These are phyloP conservation scores for Emmelina monodactyla DNA, from an alignment of 2,888 invertebrate species.

Conservation along the genomic window DNA sequence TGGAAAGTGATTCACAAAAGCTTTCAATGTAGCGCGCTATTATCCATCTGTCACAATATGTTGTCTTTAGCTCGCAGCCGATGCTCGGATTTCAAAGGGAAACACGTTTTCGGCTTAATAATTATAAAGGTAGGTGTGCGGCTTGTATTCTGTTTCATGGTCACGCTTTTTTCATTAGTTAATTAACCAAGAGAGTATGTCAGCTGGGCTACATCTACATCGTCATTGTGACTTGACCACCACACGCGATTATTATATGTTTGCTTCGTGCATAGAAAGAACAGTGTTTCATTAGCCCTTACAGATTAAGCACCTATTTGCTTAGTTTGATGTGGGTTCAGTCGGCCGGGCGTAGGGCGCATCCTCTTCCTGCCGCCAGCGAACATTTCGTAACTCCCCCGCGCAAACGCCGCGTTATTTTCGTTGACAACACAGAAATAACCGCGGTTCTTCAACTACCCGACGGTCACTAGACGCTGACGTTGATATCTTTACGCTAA, in stretches of 20 bases:
- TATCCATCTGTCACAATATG: background rate
- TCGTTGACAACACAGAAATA: slow-evolving; percentile 62
- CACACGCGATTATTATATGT: no score
- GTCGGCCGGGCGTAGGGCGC: slow-evolving; percentile 29
- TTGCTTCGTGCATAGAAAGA: no score
- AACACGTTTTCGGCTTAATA: background rate
- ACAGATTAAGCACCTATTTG: no score
- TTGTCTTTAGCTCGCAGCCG: background rate
- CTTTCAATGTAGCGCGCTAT: background rate
- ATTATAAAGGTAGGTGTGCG: background rate
- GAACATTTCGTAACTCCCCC: slow-evolving; percentile 50
- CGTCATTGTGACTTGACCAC: no score
- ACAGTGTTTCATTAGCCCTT: no score
- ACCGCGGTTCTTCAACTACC: slow-evolving; percentile 50
- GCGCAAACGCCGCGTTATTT: slow-evolving; percentile 45
- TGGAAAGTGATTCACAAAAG: background rate
- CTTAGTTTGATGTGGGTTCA: no score
- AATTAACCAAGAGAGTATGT: slow-evolving; percentile 27
- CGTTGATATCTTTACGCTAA: slow-evolving; percentile 62
- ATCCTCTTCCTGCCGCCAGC: slow-evolving; percentile 52
- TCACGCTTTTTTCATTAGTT: slow-evolving; percentile 48
- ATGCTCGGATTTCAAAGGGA: slow-evolving; percentile 3
- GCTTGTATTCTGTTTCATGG: slow-evolving; percentile 20
- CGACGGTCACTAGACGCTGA: slow-evolving; percentile 43
- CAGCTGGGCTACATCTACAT: no score